Evolutionary conservation across 2,888 invertebrate species (phyloP), one percentile per base, ranked within the genome.

Genomic region (Tyria jacobaeae): DNA sequence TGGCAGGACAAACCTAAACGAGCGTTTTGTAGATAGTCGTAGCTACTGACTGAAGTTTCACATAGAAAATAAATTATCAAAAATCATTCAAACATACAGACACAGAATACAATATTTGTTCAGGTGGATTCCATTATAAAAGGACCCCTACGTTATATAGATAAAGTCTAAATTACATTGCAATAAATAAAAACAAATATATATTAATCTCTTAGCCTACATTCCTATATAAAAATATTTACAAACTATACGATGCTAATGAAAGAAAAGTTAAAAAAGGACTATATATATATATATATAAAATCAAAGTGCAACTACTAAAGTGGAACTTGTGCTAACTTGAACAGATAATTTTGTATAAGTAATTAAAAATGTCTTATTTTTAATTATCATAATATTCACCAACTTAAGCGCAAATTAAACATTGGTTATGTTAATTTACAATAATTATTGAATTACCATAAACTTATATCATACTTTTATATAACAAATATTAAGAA

Each of bases 141-240:
- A 34, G n/a, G 10, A 27, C 17, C 12, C 10, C n/a, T 37, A 51
- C 34, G 31, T 37, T 17, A 17, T 56, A 15, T 17, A 25, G 34
- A 14, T 37, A 50, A 68, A 71, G 63, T 57, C 47, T 63, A 57
- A 41, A 51, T 56, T 9, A 75, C 61, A 75, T 10, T 31, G 68
- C 63, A 73, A 68, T 73, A 75, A 71, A 63, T 65, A 71, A 59
- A 35, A 50, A 64, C 7, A 58, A 50, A 64, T 2, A 58, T 56
- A 24, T 51, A 48, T 39, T 60, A 60, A 49, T 48, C 34, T 44
- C 47, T 37, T 53, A 9, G 3, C 7, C 9, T 41, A 21, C 17
- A 17, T 10, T 17, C 17, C 27, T 6, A 31, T 44, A 2, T 3
- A 44, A 53, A 47, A 47, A 55, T 55, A 54, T 41, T 41, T 27